Base-by-base conservation (phyloP, 2,113 vertebrate species). In the Genyomyrus donnyi region DNA sequence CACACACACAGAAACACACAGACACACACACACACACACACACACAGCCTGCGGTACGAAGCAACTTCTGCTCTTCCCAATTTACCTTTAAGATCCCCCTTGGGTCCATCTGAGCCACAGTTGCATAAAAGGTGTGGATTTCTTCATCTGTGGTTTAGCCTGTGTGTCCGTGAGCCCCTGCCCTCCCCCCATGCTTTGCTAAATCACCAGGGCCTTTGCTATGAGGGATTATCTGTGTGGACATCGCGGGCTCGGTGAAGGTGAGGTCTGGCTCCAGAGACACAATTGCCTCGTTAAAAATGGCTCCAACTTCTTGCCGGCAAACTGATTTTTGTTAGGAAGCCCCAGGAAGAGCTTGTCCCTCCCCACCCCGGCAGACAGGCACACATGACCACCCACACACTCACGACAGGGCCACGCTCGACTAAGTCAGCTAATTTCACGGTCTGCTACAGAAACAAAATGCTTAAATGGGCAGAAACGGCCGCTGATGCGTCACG, bases 381-480 rank as follows among this genome's bases (percentile, higher is more conserved):
- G 19, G 31, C 85, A 48, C 83, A 85, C 45, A 48, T 9, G 19
- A 11, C 35, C 83, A 48, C 45, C 21, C 45, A 85, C 83, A 46
- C 88, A 89, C 70, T 49, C 52, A 90, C 87, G 90, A 88, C 91
- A 74, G 94, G 93, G 91, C 89, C 85, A 92, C 90, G 92, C 92
- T 84, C 48, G 89, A 93, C 89, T 91, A 91, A 92, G 92, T 91
- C 89, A 90, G 91, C 92, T 93, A 90, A 95, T 95, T 95, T 95
- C 93, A 95, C 89, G 92, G 91, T 91, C 66, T 91, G 91, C 35
- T 91, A 91, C 92, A 89, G 91, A 93, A 94, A 94, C 91, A 92
- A 95, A 94, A 93, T 92, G 92, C 93, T 93, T 93, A 93, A 94
- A 94, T 90, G 89, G 92, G 92, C 91, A 94, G 88, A 93, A 94